Conservation (phyloP, 2,113 vertebrate genomes). For the Melanerpes aurifrons region DNA sequence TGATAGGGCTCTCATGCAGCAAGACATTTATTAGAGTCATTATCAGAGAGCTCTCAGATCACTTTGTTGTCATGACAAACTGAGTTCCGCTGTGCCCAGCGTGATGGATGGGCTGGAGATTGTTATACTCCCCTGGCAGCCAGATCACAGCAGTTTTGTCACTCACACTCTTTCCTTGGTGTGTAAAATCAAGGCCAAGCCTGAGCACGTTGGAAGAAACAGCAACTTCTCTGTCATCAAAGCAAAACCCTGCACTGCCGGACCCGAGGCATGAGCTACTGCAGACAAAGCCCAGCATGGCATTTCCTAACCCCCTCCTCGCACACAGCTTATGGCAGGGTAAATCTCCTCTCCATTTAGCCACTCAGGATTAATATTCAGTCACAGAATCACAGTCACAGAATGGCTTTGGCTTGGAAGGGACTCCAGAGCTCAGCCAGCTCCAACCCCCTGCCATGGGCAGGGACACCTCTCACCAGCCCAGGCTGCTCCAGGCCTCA, state of each 20-base stretch:
- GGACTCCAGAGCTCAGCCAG: too few species aligned
- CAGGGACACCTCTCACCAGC: too few species aligned
- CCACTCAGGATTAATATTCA: neutral
- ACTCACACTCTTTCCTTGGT: neutral
- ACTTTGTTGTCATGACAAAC: slow-evolving; percentile 68
- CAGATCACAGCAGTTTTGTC: neutral
- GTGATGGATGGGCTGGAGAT: slow-evolving; percentile 45
- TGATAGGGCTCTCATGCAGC: slow-evolving; percentile 56
- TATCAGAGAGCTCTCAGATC: slow-evolving; percentile 54
- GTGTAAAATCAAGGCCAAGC: slow-evolving; percentile 12
- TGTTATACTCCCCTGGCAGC: slow-evolving; percentile 10
- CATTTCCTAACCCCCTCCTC: neutral
- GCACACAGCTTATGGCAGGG: neutral
- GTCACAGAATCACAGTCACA: neutral
- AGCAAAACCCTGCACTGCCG: neutral
- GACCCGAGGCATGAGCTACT: neutral
- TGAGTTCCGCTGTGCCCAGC: slow-evolving; percentile 21
- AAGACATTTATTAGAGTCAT: slow-evolving; percentile 65
- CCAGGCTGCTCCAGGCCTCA: too few species aligned
- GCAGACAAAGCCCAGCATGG: neutral
- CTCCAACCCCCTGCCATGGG: too few species aligned
- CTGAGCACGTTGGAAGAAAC: neutral
- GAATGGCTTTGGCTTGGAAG: too few species aligned
- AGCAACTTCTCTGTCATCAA: neutral
- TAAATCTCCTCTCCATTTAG: neutral